phyloP scores from a whole-genome alignment of 1,140 invertebrate genomes.

The Trichonephila clavata region DNA sequence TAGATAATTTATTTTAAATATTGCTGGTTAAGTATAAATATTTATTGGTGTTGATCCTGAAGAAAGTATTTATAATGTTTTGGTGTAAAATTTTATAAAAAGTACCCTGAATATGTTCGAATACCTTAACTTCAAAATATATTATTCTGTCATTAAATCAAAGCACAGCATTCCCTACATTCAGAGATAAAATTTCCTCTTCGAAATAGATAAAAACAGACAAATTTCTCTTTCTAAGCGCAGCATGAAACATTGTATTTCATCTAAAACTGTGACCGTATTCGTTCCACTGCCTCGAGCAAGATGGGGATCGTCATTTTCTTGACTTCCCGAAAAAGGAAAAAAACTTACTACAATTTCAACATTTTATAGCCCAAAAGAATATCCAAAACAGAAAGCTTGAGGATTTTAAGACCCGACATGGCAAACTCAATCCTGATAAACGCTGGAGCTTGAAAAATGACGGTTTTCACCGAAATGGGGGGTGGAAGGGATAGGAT shows the following conservation, averaged over 20 bases:
- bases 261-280: conserved; percentile 56
- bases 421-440: conserved; percentile 37
- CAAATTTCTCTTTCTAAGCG: background rate
- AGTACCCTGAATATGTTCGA: no score
- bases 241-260: conserved; percentile 29
- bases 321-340: conserved; percentile 46
- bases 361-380: conserved; percentile 27
- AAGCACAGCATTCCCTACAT: no score
- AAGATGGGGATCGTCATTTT: conserved; percentile 35
- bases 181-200: background rate
- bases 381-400: conserved; percentile 22
- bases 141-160: no score
- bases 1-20: no score
- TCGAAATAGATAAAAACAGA: background rate
- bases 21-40: no score
- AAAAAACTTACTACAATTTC: conserved; percentile 40
- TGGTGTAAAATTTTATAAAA: no score
- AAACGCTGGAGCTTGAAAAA: conserved; percentile 46
- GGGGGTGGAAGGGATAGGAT: conserved; percentile 22
- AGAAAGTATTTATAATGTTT: no score
- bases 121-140: no score
- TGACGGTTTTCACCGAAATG: background rate
- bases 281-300: conserved; percentile 7
- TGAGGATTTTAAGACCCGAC: conserved; percentile 57
- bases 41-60: no score